These are phyloP conservation scores for Megaceryle torquata DNA, from an alignment of 2,113 vertebrate genomes.

Conservation along the genomic window DNA sequence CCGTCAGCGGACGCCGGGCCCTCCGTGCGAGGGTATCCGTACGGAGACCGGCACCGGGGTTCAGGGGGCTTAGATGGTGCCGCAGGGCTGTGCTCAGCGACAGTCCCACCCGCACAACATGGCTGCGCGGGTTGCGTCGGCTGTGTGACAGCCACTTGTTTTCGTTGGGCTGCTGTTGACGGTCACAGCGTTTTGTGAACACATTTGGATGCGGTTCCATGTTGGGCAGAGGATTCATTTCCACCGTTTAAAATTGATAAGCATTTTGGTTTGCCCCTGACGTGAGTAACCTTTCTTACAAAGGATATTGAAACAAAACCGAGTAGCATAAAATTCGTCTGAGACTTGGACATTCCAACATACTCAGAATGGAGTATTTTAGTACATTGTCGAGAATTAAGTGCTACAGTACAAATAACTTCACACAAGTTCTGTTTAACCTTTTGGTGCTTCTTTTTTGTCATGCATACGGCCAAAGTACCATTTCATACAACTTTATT, in stretches of 20 bases:
- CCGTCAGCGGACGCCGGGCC: background rate
- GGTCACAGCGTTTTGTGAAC: rapidly evolving
- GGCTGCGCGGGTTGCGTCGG: background rate
- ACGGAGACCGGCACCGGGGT: too few relatives aligned
- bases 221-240: background rate
- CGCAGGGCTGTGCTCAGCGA: background rate
- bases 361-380: rapidly evolving
- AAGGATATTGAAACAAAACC: background rate
- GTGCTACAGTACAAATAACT: background rate
- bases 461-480: background rate
- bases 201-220: rapidly evolving
- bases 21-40: background rate
- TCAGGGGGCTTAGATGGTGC: background rate
- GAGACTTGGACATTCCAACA: rapidly evolving
- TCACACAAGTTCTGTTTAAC: background rate
- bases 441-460: background rate
- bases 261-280: background rate
- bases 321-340: rapidly evolving
- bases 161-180: rapidly evolving
- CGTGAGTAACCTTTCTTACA: background rate
- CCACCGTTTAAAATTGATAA: too few relatives aligned
- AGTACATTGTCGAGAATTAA: background rate
- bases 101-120: rapidly evolving
- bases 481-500: background rate
- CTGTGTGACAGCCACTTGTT: rapidly evolving